phyloP scores from a whole-genome alignment of 2,113 vertebrate species.

The Bos indicus region DNA sequence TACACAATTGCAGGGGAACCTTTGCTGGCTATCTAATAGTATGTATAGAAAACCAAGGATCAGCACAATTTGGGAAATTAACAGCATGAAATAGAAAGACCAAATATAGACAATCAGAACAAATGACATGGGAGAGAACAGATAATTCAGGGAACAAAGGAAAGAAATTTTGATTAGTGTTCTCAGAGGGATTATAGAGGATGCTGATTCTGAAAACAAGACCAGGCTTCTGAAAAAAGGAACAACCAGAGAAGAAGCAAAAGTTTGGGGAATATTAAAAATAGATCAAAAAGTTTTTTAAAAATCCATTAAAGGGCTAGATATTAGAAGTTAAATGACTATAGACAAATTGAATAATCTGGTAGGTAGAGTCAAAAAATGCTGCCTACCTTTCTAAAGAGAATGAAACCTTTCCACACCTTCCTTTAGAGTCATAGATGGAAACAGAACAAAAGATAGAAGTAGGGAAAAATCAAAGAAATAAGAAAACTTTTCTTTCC shows the following conservation, averaged over 20 bases:
- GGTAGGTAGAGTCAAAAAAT: not conserved
- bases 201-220: slow-evolving; percentile 22
- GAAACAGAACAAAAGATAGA: not conserved
- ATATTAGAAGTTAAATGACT: not conserved
- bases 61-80: slow-evolving; percentile 49
- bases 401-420: not conserved
- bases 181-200: slow-evolving; percentile 18
- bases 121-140: slow-evolving; percentile 37
- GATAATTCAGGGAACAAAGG: slow-evolving; percentile 62
- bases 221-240: slow-evolving; percentile 1
- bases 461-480: not conserved
- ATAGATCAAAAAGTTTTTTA: not conserved
- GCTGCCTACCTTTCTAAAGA: not conserved
- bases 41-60: not conserved
- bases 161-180: slow-evolving; percentile 19
- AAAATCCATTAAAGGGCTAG: not conserved
- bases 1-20: not conserved
- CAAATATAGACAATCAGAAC: slow-evolving; percentile 24
- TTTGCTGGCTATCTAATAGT: not conserved
- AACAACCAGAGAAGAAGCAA: not conserved
- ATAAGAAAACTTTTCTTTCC: not conserved
- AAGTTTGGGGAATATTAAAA: not conserved
- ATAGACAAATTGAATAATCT: not conserved
- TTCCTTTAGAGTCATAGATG: not conserved
- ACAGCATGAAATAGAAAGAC: slow-evolving; percentile 20